These are phyloP conservation scores for Gnathonemus longibarbis DNA, from an alignment of 2,113 vertebrate species.

Conservation along the genomic window DNA sequence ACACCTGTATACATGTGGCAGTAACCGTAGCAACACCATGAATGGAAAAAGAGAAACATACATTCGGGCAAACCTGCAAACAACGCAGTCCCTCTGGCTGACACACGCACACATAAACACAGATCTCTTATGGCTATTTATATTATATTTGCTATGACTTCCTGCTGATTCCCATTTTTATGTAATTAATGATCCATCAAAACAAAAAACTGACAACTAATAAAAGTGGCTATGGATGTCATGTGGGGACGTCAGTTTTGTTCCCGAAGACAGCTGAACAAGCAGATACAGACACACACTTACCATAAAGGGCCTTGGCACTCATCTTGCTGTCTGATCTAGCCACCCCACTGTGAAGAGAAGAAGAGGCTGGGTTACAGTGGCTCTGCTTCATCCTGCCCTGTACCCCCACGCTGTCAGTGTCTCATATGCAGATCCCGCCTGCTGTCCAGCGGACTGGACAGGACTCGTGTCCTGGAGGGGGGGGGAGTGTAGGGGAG, in stretches of 20 bases:
- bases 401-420: not conserved
- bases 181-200: not conserved
- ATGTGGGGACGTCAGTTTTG: not conserved
- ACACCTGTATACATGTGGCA: not conserved
- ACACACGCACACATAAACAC: not conserved
- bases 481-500: not conserved
- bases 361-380: slow-evolving; percentile 46
- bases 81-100: not conserved
- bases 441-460: not conserved
- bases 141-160: not conserved
- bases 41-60: not conserved
- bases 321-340: slow-evolving; percentile 69
- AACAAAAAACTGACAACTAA: not conserved
- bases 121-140: no score
- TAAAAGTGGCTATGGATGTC: not conserved
- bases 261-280: not conserved
- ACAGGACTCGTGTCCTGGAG: not conserved
- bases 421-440: not conserved
- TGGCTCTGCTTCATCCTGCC: slow-evolving; percentile 56
- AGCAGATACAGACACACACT: not conserved
- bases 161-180: not conserved
- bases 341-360: slow-evolving; percentile 63
- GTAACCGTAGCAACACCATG: not conserved
- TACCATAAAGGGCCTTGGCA: slow-evolving; percentile 68
- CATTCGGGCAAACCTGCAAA: not conserved